Percentiles rank a stretch among this genome's conserved stretches.
phyloP scores from a whole-genome alignment of 1,140 invertebrate species.

The Drosophila funebris region DNA sequence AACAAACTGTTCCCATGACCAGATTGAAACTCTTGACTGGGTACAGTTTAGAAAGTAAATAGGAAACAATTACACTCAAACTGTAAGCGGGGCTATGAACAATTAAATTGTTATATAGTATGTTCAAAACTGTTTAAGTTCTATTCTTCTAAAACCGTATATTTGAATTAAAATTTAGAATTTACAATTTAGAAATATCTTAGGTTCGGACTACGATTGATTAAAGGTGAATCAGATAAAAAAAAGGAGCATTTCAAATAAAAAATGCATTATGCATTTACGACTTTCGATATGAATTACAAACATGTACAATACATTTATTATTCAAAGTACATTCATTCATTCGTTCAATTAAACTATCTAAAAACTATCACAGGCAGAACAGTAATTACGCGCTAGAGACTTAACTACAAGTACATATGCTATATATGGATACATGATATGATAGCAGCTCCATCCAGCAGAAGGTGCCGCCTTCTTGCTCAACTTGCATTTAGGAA shows the following conservation, averaged over 20 bases:
- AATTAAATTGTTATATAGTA: too few relatives aligned
- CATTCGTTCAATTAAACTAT: slow-evolving; percentile 65
- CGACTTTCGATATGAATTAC: slow-evolving; percentile 10
- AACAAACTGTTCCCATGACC: too few relatives aligned
- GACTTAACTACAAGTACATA: slow-evolving; percentile 49
- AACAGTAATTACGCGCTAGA: slow-evolving; percentile 75
- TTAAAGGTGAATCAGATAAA: neutral
- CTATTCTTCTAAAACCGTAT: too few relatives aligned
- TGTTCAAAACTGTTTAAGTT: too few relatives aligned
- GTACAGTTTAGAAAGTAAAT: too few relatives aligned
- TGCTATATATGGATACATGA: slow-evolving; percentile 45
- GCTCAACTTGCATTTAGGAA: slow-evolving; percentile 40
- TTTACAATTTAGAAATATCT: neutral
- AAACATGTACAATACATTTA: slow-evolving; percentile 13
- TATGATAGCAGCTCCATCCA: slow-evolving; percentile 31
- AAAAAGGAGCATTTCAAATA: neutral
- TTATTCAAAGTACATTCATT: slow-evolving; percentile 1
- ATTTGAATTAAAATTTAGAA: neutral
- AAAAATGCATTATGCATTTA: slow-evolving; percentile 21
- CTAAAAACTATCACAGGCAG: slow-evolving; percentile 80
- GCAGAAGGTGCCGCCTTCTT: too few relatives aligned
- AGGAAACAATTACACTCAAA: too few relatives aligned
- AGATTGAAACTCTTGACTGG: too few relatives aligned
- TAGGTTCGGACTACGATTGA: too few relatives aligned
- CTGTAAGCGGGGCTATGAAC: too few relatives aligned